Percentiles rank a stretch among this genome's conserved stretches.
phyloP scores from a whole-genome alignment of 2,113 vertebrate species.

The Cyrtonyx montezumae region DNA sequence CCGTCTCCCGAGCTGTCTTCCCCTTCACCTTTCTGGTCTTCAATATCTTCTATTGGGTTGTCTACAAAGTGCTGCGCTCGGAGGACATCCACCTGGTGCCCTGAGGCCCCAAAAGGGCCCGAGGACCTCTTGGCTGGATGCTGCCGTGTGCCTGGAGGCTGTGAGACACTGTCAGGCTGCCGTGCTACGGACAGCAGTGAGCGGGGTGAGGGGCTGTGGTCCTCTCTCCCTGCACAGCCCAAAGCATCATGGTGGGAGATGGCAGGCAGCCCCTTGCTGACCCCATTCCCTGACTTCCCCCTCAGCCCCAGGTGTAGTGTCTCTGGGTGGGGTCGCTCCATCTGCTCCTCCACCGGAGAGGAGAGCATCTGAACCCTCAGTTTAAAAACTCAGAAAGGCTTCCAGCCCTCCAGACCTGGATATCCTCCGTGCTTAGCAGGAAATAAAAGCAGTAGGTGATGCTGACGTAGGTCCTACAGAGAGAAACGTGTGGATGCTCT shows the following conservation, averaged over 20 bases:
- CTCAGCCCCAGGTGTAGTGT: accelerated
- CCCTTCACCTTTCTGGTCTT: conserved; percentile 94
- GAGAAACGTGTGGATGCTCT: conserved; percentile 15
- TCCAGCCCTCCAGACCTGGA: not conserved
- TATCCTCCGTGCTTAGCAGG: not conserved
- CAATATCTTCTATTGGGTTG: conserved; percentile 95
- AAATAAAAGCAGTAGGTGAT: conserved; percentile 55
- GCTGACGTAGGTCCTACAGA: conserved; percentile 15
- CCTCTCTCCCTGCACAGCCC: not conserved
- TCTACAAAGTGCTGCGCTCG: conserved; percentile 91
- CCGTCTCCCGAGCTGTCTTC: conserved; percentile 89
- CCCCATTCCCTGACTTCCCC: not conserved
- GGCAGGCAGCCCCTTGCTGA: not conserved
- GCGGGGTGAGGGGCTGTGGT: not conserved
- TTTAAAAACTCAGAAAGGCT: conserved; percentile 5
- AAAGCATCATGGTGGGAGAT: not conserved
- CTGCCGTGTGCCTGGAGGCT: accelerated
- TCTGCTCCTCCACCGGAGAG: not conserved
- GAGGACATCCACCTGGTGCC: conserved; percentile 87
- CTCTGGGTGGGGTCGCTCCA: not conserved
- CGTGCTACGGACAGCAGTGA: accelerated
- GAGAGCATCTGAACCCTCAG: not conserved
- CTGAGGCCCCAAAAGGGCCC: conserved; percentile 33
- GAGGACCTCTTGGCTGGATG: not conserved
- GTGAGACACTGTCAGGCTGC: not conserved